Evolutionary conservation across 2,888 invertebrate genomes (phyloP), one percentile per base, ranked within the genome.

Genomic region (Ormyrus labotus): DNA sequence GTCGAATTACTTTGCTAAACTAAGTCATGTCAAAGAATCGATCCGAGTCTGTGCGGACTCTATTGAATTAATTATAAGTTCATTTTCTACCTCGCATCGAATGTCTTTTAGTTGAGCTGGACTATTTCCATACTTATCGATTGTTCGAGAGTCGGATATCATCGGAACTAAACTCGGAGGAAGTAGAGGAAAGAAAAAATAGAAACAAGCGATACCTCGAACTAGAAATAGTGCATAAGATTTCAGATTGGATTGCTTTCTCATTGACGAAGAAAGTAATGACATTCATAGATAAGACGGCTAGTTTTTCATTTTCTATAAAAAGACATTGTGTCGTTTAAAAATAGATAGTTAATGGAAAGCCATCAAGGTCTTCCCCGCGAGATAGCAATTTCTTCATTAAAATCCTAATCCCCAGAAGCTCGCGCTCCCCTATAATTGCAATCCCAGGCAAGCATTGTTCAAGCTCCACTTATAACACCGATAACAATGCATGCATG

Each of bases 11-110:
- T 57, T 13, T 8, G 9, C 45, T 5, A 50, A 61, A 61, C 61
- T 72, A 72, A 78, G 78, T 72, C 72, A 64, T 51, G 68, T 63
- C 63, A 8, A 50, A 65, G 76, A 85, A 86, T 86, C 86, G 86
- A 86, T 86, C 85, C 48, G 34, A 9, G 19, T 64, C 47, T 10
- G 50, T 53, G 9, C 55, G 60, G 55, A 69, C 61, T 81, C 80
- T 76, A 71, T 82, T 85, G 86, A 87, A 87, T 86, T 86, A 87
- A 87, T 87, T 84, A 86, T 83, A 82, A 83, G 80, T 75, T 81
- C 84, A 85, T 87, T 86, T 86, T 85, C 83, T 85, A 83, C 77
- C 77, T 78, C 80, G 82, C 81, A 82, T 85, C 83, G 83, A 85
- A 84, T 82, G 55, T 73, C 48, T 57, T 65, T 68, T 34, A 67